phyloP scores from a whole-genome alignment of 2,888 invertebrate genomes.

The Hipparchia sbordonii region DNA sequence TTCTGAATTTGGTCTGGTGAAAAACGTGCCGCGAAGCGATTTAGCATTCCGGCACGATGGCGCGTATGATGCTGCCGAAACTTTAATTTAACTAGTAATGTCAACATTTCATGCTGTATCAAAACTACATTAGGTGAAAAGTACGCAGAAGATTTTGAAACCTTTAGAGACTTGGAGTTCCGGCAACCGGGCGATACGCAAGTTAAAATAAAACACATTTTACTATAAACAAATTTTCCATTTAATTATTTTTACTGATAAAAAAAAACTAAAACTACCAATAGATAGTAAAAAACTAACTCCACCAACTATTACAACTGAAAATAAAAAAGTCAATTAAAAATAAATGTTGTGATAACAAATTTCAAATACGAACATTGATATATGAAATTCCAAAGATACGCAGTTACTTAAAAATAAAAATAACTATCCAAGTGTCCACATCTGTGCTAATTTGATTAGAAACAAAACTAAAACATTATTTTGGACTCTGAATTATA shows the following conservation, averaged over 20 bases:
- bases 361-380: neutral
- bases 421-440: neutral
- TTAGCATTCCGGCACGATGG: too few relatives aligned
- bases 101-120: too few relatives aligned
- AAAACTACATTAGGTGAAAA: too few relatives aligned
- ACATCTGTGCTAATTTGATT: too few relatives aligned
- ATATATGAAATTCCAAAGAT: neutral
- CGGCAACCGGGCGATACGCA: neutral
- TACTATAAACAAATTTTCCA: conserved; percentile 64
- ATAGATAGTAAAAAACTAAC: conserved; percentile 60
- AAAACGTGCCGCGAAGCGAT: too few relatives aligned
- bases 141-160: too few relatives aligned
- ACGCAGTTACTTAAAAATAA: neutral
- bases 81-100: too few relatives aligned
- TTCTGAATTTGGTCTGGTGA: too few relatives aligned
- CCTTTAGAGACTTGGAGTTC: too few relatives aligned
- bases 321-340: conserved; percentile 51
- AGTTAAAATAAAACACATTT: conserved; percentile 14
- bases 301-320: conserved; percentile 52
- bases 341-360: conserved; percentile 51
- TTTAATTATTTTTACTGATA: conserved; percentile 69
- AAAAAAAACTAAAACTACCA: conserved; percentile 78
- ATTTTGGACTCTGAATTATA: too few relatives aligned
- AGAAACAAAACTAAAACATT: too few relatives aligned
- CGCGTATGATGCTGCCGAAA: too few relatives aligned